phyloP scores from a whole-genome alignment of 2,797 vertebrate species.

The Myioborus miniatus region DNA sequence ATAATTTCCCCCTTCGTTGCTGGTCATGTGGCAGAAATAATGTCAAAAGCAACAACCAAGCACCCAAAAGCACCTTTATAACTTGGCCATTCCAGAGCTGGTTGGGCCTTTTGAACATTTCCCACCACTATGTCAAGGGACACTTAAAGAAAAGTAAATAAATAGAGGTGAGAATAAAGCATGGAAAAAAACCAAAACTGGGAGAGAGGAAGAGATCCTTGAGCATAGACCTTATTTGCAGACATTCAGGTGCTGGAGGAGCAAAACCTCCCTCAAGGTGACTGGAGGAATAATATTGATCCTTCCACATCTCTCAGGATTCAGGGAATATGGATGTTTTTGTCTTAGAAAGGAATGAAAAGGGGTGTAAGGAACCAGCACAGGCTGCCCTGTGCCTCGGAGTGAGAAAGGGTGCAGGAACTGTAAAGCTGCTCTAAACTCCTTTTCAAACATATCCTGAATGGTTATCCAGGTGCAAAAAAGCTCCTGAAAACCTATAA shows the following conservation, averaged over 20 bases:
- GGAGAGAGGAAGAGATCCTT: not conserved
- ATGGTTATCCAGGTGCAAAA: not conserved
- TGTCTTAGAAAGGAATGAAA: not conserved
- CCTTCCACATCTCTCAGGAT: not conserved
- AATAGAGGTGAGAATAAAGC: not conserved
- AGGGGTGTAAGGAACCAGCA: not conserved
- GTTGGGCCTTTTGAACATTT: not conserved
- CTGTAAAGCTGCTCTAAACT: not conserved
- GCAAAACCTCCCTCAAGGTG: not conserved
- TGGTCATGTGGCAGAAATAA: not conserved
- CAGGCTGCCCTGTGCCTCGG: accelerated
- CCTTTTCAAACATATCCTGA: not conserved
- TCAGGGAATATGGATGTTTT: not conserved
- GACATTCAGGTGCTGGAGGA: not conserved
- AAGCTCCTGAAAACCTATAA: not conserved
- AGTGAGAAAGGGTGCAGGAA: not conserved
- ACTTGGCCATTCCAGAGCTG: not conserved
- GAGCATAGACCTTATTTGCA: not conserved
- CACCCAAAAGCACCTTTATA: not conserved
- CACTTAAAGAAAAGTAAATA: not conserved
- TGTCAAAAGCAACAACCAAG: not conserved
- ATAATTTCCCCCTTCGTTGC: not conserved
- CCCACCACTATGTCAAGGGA: not conserved
- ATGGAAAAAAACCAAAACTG: not conserved
- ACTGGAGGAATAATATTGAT: not conserved